Percentiles rank a stretch among this genome's conserved stretches.
phyloP scores from a whole-genome alignment of 2,797 vertebrate genomes.

The Tympanoctomys barrerae region DNA sequence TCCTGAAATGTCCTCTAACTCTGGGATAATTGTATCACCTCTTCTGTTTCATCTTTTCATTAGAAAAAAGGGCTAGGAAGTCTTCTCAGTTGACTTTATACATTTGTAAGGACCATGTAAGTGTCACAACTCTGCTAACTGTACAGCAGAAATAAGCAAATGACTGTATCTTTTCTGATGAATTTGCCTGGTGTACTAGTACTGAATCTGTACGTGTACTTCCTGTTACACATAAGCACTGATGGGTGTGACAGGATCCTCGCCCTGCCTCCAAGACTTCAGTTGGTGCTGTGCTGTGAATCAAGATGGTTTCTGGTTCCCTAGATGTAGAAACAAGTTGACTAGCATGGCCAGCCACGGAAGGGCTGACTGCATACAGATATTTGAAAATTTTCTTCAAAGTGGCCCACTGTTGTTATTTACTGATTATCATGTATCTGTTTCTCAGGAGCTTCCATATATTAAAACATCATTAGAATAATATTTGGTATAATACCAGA shows the following conservation, averaged over 20 bases:
- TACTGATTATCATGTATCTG: slow-evolving; percentile 36
- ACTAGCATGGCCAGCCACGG: not conserved
- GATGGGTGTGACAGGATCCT: not conserved
- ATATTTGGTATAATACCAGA: not conserved
- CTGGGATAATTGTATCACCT: not conserved
- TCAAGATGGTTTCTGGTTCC: not conserved
- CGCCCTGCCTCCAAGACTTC: not conserved
- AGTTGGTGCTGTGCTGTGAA: not conserved
- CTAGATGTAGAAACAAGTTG: not conserved
- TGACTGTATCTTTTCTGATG: not conserved
- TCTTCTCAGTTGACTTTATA: not conserved
- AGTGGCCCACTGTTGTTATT: slow-evolving; percentile 8
- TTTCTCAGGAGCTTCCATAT: not conserved
- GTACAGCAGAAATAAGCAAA: not conserved
- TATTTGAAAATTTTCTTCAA: not conserved
- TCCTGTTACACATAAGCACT: not conserved
- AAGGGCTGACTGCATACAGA: not conserved
- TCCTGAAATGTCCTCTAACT: not conserved
- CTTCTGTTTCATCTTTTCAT: not conserved
- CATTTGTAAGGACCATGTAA: not conserved
- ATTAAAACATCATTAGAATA: slow-evolving; percentile 8
- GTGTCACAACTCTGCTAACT: not conserved
- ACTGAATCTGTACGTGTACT: not conserved
- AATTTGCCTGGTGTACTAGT: not conserved
- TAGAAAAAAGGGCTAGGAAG: not conserved